A percentile compares a stretch with the other conserved stretches of the same genome.
Conservation (phyloP, 2,113 vertebrate species). For the Plecotus auritus region DNA sequence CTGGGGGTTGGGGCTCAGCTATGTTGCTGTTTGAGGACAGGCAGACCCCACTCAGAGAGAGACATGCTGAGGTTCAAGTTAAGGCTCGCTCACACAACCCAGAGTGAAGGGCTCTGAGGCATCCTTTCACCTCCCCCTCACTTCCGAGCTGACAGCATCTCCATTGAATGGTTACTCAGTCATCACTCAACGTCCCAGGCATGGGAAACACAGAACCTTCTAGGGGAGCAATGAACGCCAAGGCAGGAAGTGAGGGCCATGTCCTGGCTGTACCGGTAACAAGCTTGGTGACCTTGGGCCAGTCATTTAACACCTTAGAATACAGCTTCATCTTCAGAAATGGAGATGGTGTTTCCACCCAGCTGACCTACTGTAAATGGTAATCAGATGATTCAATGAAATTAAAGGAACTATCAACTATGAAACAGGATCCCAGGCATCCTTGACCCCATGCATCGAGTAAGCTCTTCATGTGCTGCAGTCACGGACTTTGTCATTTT, state of each 20-base stretch:
- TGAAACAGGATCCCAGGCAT: background rate
- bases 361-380: background rate
- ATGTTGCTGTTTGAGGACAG: background rate
- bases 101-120: background rate
- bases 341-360: background rate
- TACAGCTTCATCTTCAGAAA: background rate
- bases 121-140: background rate
- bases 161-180: background rate
- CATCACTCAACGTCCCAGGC: background rate
- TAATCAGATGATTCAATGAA: background rate
- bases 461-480: background rate
- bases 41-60: background rate
- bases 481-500: background rate
- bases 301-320: background rate
- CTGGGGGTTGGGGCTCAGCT: background rate
- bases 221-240: background rate
- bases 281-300: background rate
- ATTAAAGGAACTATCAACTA: background rate
- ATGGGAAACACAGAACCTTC: background rate
- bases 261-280: background rate
- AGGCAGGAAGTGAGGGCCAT: background rate
- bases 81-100: background rate
- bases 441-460: background rate
- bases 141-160: background rate
- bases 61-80: background rate